Evolutionary conservation across 2,113 vertebrate species (phyloP), one percentile per base, ranked within the genome.

Genomic region (Nanorana parkeri): DNA sequence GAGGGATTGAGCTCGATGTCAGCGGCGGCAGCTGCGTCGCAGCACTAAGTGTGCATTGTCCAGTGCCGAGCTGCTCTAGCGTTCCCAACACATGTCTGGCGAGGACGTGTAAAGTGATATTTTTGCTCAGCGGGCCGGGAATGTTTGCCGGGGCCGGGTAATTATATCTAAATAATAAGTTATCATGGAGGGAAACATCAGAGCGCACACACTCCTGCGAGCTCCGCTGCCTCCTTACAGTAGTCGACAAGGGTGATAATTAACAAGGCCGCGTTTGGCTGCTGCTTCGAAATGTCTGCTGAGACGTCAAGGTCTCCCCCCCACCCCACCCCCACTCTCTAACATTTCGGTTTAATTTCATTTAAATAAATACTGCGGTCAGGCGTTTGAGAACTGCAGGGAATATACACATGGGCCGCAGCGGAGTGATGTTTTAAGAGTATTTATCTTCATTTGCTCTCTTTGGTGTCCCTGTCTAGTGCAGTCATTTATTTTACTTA

Each of bases 291-390:
- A 88, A 86, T 86, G 78, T 78, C 88, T 76, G 29, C 85, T 83
- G 84, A 26, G 4, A 86, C 86, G 85, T 71, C 73, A 51, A 10
- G 85, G 87, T 87, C 89, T 83, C 74, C 58, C n/a, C 58, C n/a
- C 32, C 32, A n/a, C 32, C 32, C 32, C 32, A 4, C 4, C 4
- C 32, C 52, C 19, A 17, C 80, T 88, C 56, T 55, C 69, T 54
- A 11, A 16, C 26, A 2, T 88, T 63, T 86, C 4, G 68, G 80
- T 88, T 85, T 84, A 71, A 87, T 64, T 55, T 78, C 60, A 68
- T 68, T 88, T 86, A 89, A 90, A 89, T 87, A 89, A 91, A 88
- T 72, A 86, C 32, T 86, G 87, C 84, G 86, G 87, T 89, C 78
- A 76, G 80, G 10, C 83, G 85, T 72, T 81, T 85, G 74, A 67